Base-by-base conservation (phyloP, 2,797 vertebrate species). In the Cheirogaleus major region DNA sequence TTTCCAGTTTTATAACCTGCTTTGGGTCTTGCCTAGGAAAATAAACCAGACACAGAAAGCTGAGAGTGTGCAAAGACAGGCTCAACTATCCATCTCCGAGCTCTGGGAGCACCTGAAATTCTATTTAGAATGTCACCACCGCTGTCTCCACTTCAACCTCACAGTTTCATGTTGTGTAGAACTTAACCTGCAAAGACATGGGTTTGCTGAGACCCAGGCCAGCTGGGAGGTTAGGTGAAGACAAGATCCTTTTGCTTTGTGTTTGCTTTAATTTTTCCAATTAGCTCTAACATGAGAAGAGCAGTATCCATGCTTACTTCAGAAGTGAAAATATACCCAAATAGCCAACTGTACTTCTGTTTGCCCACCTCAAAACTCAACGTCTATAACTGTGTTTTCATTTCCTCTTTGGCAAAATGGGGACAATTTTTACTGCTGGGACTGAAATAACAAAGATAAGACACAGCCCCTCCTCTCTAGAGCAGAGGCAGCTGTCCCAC, bases 221-320 rank as follows among this genome's bases (percentile, higher is more conserved):
- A 5, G 10, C 7, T 11, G 52, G 59, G 32, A 73, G 25, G 10
- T 0, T 27, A 43, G 35, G 52, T n/a, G 78, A 76, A 81, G 67
- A 80, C 50, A 48, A 50, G 30, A 7, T 78, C 27, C 30, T 65
- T 89, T 70, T 57, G 90, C 73, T 69, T 50, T 57, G 65, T 9
- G 59, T 84, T 92, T 67, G 84, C 65, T 95, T 96, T 84, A 43
- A 43, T 84, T 52, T 92, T 65, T 45, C 43, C 43, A 67, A 2
- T 22, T 38, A 41, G 25, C 35, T 55, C 35, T 25, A 11, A 59
- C 61, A 8, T 79, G 55, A 84, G 57, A 75, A 48, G 52, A 22
- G 38, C 18, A 14, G 4, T 48, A 22, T 61, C 61, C 48, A 12
- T 25, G 69, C 55, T 85, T 63, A 52, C 7, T 45, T 41, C 38